These are phyloP conservation scores for Vidua chalybeata DNA, from an alignment of 2,113 vertebrate species.

Conservation along the genomic window DNA sequence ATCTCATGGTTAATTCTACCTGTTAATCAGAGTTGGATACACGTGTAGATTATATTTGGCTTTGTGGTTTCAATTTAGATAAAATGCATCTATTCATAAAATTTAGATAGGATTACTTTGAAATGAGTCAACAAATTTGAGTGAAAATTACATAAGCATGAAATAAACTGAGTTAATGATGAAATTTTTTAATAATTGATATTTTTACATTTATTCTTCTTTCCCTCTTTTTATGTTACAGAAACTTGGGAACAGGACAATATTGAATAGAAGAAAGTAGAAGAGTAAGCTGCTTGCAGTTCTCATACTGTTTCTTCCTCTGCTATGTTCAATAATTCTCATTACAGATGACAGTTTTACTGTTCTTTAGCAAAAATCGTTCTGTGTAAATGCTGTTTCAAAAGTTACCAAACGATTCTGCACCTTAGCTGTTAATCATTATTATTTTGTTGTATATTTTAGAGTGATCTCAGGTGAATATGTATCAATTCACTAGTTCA, in stretches of 20 bases:
- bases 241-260: slow-evolving; percentile 15
- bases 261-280: slow-evolving; percentile 29
- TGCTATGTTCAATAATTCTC: background rate
- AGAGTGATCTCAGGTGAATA: slow-evolving; percentile 20
- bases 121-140: background rate
- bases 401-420: background rate
- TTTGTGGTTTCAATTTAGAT: background rate
- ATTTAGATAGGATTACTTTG: background rate
- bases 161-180: background rate
- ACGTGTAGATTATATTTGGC: background rate
- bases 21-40: background rate
- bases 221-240: slow-evolving; percentile 18
- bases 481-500: background rate
- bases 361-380: background rate
- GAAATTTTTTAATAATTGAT: background rate
- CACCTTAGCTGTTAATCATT: background rate
- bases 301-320: background rate
- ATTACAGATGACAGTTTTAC: background rate
- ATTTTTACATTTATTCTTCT: background rate
- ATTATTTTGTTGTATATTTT: background rate
- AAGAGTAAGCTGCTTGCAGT: slow-evolving; percentile 15
- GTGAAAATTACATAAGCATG: background rate
- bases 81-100: background rate
- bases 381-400: background rate
- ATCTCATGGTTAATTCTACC: background rate